Conservation (phyloP, 1,140 invertebrate genomes). For the Pollicipes pollicipes region DNA sequence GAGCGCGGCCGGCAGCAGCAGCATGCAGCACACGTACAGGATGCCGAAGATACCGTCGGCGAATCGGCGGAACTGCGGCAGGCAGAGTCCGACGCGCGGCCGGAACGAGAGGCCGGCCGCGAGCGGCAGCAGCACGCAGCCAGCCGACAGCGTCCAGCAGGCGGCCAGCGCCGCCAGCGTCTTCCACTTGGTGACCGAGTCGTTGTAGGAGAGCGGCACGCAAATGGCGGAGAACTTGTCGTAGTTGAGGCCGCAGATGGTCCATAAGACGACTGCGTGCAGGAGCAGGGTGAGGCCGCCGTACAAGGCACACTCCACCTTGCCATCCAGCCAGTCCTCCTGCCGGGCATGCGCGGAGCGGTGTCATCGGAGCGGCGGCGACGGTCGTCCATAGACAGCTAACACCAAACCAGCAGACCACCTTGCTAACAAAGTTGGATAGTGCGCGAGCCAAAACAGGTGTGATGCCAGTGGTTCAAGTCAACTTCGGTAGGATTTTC, state of each 20-base stretch:
- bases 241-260: conserved; percentile 55
- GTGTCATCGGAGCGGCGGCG: not conserved
- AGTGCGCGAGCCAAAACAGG: too few relatives aligned
- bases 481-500: too few relatives aligned
- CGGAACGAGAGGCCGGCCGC: conserved; percentile 44
- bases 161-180: conserved; percentile 16
- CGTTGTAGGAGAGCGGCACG: conserved; percentile 48
- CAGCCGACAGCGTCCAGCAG: conserved; percentile 31
- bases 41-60: conserved; percentile 32
- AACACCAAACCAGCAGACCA: too few relatives aligned
- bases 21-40: conserved; percentile 42
- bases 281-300: conserved; percentile 36
- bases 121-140: conserved; percentile 26
- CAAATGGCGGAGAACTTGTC: conserved; percentile 60
- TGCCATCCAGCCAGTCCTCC: conserved; percentile 25
- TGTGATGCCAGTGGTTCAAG: too few relatives aligned
- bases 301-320: conserved; percentile 10
- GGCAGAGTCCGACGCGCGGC: conserved; percentile 30
- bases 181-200: conserved; percentile 29
- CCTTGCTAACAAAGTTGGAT: too few relatives aligned
- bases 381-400: too few relatives aligned
- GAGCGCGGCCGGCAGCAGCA: conserved; percentile 44
- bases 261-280: conserved; percentile 56
- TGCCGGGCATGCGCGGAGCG: conserved; percentile 22
- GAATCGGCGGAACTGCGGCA: conserved; percentile 26